Base-by-base conservation (phyloP, 2,113 vertebrate genomes). In the Myrmecobius fasciatus region DNA sequence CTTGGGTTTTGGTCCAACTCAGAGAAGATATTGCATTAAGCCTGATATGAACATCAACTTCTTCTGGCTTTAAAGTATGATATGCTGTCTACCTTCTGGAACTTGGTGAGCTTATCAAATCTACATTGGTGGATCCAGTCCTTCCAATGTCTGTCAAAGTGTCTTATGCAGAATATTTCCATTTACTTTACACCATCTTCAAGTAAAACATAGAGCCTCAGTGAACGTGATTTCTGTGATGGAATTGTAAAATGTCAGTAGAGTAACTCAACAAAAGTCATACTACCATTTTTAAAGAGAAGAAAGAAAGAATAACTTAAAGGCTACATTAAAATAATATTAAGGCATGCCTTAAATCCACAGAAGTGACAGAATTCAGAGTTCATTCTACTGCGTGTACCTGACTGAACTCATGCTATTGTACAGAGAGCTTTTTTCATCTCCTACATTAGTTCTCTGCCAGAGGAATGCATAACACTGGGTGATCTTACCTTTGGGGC, bases 401-500 rank as follows among this genome's bases (percentile, higher is more conserved):
- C 75, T 31, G 25, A 6, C 2, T 28, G 47, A 90, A 48, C 36
- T 93, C 12, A 46, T 36, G 9, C 51, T 91, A 2, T 89, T 75
- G 90, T 52, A 6, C 47, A 52, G 10, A 53, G 88, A 25, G 26
- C 51, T 89, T 95, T 25, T 90, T 90, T 49, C 90, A 90, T 91
- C 43, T 93, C n/a, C 51, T 51, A 48, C 3, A 53, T 67, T 93
- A 92, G 48, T 91, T 96, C 25, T 95, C 12, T 52, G 89, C 24
- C 90, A 53, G 52, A 92, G 89, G 91, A 96, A 91, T 17, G 90
- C 3, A 3, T 52, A 92, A 46, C 36, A 91, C 6, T 92, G 49
- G 53, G 26, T 92, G 75, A 89, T 96, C 93, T 97, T 88, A 95
- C 60, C 52, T 94, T 92, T 93, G 88, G 88, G 92, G 36, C 67